Conservation (phyloP, 1,140 invertebrate species). For the Campoletis sonorensis region DNA sequence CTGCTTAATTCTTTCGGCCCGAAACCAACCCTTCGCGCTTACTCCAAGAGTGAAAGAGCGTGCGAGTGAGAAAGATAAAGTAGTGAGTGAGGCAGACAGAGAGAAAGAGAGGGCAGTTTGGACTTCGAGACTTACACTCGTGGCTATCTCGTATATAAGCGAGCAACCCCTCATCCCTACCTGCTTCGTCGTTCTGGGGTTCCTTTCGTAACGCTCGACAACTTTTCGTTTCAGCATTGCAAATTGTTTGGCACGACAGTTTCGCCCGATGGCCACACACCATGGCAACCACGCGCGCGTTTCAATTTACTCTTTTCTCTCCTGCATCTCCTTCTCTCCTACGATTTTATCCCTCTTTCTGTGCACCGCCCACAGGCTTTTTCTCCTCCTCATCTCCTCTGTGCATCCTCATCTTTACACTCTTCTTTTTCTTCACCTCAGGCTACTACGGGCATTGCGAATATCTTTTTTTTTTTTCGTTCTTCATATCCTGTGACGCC, state of each 20-base stretch:
- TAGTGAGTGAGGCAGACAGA: neutral
- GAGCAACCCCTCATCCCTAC: constrained; percentile 2
- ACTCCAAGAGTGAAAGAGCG: neutral
- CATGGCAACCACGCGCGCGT: constrained; percentile 44
- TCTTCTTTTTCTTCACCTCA: constrained; percentile 23
- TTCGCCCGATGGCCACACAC: constrained; percentile 50
- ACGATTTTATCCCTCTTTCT: constrained; percentile 36
- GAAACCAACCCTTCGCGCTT: constrained; percentile 30
- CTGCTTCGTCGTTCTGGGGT: constrained; percentile 3
- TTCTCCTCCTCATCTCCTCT: constrained; percentile 39
- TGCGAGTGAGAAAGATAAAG: neutral
- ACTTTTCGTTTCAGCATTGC: constrained; percentile 73
- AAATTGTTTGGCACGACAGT: constrained; percentile 72
- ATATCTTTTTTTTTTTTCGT: neutral
- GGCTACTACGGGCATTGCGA: neutral
- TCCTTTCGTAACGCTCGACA: constrained; percentile 58
- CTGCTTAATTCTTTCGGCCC: constrained; percentile 39
- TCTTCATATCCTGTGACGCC: neutral
- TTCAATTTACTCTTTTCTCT: constrained; percentile 59
- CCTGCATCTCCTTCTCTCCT: constrained; percentile 58
- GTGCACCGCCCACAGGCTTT: neutral
- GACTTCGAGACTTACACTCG: constrained; percentile 27
- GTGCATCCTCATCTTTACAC: constrained; percentile 20
- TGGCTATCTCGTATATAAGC: constrained; percentile 28
- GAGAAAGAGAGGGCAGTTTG: constrained; percentile 4